These are phyloP conservation scores for Parelbella ahira DNA, from an alignment of 2,888 invertebrate species.

Conservation along the genomic window DNA sequence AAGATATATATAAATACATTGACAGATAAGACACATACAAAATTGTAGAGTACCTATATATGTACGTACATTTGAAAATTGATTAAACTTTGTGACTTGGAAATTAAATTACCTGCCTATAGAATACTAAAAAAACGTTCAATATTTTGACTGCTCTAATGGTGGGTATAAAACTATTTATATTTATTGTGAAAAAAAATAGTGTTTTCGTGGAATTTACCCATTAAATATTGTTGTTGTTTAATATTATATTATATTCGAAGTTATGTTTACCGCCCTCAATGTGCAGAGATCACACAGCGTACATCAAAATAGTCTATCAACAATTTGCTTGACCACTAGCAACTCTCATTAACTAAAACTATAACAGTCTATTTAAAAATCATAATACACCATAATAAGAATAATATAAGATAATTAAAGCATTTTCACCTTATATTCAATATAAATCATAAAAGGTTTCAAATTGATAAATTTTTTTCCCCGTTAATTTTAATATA, in stretches of 20 bases:
- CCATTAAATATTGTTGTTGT: not conserved
- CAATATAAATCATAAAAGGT: slow-evolving; percentile 75
- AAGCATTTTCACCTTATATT: slow-evolving; percentile 79
- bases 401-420: slow-evolving; percentile 77
- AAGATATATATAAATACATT: no score
- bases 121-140: slow-evolving; percentile 3
- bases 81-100: slow-evolving; percentile 57
- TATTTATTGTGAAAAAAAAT: no score
- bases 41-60: no score
- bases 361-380: slow-evolving; percentile 79
- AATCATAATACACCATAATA: slow-evolving; percentile 77
- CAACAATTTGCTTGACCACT: slow-evolving; percentile 47
- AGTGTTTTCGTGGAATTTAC: no score
- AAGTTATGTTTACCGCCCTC: slow-evolving; percentile 1
- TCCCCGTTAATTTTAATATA: slow-evolving; percentile 52
- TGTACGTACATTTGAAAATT: no score
- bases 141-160: no score
- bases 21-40: no score
- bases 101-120: slow-evolving; percentile 34
- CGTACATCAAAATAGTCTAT: slow-evolving; percentile 26
- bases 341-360: slow-evolving; percentile 68
- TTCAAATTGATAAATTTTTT: slow-evolving; percentile 61
- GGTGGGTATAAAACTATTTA: no score
- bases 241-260: slow-evolving; percentile 11
- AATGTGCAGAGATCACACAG: slow-evolving; percentile 23